Base-by-base conservation (phyloP, 1,140 invertebrate species). In the Megathymus violae region DNA sequence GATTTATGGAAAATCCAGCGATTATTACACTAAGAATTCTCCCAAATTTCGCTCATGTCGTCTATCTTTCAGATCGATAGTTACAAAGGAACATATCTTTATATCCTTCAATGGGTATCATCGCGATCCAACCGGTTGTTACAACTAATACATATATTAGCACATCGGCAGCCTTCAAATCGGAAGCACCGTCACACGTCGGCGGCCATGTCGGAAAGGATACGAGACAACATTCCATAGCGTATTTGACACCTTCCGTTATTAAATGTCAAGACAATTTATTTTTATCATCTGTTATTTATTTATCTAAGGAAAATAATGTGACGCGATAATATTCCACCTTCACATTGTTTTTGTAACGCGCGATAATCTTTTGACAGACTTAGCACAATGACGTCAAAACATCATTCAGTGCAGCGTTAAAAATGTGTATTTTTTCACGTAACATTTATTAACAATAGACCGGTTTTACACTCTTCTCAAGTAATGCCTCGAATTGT, bases 201-300 rank as follows among this genome's bases (percentile, higher is more conserved):
- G 22, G 13, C 52, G 40, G 19, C 5, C 19, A 22, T 9, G 38
- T 43, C 40, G 40, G 17, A 56, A 56, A 56, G 52, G 52, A 58
- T 58, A 58, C 41, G 25, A 31, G 52, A 43, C 41, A 19, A 58
- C 52, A 58, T 58, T 46, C 52, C 51, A 54, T 31, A 44, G 6
- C 15, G 14, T 25, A 22, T 25, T 34, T 41, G 25, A 58, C 25
- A 58, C 41, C 27, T 58, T 34, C 40, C 22, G 41, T 44, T 34
- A 14, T 25, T 15, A 54, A 41, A 43, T 50, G 34, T 50, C 11
- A 51, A 44, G 9, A 4, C 43, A 34, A 11, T 44, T 44, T 17
- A 38, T 38, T 60, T 50, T 58, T 34, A 31, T n/a, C n/a, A n/a
- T n/a, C n/a, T n/a, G n/a, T 41, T 64, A 48, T 58, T 58, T 31